Evolutionary conservation across 2,113 vertebrate species (phyloP).

Genomic region (Puma concolor): DNA sequence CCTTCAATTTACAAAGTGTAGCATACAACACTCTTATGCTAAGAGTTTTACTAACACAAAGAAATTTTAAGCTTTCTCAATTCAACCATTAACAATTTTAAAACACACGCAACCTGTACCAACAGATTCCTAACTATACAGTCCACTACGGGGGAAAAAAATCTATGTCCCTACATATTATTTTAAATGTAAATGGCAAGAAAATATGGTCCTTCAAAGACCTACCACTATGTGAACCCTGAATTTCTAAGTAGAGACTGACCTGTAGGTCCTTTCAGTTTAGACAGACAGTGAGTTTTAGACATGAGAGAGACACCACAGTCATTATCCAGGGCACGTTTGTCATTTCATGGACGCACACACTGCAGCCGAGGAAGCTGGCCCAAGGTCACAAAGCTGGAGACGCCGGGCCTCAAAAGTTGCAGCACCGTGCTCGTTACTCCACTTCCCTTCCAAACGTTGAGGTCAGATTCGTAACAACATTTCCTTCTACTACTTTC

Average conservation of each 20-base stretch:
- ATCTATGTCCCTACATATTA: background rate
- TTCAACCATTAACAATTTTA: slow-evolving; percentile 20
- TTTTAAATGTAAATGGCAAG: slow-evolving; percentile 24
- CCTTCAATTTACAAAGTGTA: background rate
- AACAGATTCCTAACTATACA: background rate
- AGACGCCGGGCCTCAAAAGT: background rate
- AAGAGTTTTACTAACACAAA: slow-evolving; percentile 8
- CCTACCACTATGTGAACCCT: background rate
- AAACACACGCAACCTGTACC: background rate
- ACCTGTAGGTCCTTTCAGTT: background rate
- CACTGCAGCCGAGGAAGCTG: background rate
- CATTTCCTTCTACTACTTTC: slow-evolving; percentile 15
- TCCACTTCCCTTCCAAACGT: slow-evolving; percentile 33
- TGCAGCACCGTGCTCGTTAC: background rate
- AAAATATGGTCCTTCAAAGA: slow-evolving; percentile 18
- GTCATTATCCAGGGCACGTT: background rate
- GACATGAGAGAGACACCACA: background rate
- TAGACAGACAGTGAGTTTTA: background rate
- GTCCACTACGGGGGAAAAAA: background rate
- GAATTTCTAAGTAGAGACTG: background rate
- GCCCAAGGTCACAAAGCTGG: background rate
- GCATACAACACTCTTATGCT: background rate
- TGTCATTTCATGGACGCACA: background rate
- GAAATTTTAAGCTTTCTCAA: slow-evolving; percentile 16
- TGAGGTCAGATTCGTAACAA: background rate